Percentiles rank a stretch among this genome's conserved stretches.
These are phyloP conservation scores for Danionella cerebrum DNA, from an alignment of 2,113 vertebrate species.

Conservation along the genomic window DNA sequence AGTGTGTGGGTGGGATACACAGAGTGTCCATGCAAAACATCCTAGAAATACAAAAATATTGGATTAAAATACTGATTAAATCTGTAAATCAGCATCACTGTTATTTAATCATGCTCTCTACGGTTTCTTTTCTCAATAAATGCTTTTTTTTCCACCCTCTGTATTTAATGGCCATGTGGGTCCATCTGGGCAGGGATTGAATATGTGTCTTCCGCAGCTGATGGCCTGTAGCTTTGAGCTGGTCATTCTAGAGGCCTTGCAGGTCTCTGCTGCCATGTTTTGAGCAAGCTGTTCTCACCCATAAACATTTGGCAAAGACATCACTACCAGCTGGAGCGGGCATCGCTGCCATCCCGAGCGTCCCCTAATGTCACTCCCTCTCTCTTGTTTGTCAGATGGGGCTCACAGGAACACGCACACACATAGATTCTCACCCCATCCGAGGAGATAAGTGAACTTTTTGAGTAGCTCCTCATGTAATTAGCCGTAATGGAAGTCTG, in stretches of 20 bases:
- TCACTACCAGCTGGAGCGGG: constrained; percentile 59
- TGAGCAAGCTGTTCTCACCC: constrained; percentile 57
- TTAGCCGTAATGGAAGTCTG: constrained; percentile 6
- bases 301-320: constrained; percentile 60
- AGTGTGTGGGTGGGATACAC: too few species aligned
- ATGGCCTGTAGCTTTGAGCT: constrained; percentile 47
- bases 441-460: constrained; percentile 5
- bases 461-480: constrained; percentile 28
- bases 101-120: too few species aligned
- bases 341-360: constrained; percentile 46
- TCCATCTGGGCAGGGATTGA: constrained; percentile 8
- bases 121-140: neutral
- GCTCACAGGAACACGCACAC: constrained; percentile 7
- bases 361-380: constrained; percentile 37
- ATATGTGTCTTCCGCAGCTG: neutral
- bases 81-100: too few species aligned
- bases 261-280: constrained; percentile 59
- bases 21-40: too few species aligned
- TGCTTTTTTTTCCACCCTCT: neutral
- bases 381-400: constrained; percentile 19
- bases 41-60: too few species aligned
- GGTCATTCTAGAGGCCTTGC: constrained; percentile 50
- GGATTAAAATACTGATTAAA: too few species aligned
- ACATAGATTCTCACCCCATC: neutral
- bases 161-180: neutral